phyloP scores from a whole-genome alignment of 2,113 vertebrate species.

The Anguilla rostrata region DNA sequence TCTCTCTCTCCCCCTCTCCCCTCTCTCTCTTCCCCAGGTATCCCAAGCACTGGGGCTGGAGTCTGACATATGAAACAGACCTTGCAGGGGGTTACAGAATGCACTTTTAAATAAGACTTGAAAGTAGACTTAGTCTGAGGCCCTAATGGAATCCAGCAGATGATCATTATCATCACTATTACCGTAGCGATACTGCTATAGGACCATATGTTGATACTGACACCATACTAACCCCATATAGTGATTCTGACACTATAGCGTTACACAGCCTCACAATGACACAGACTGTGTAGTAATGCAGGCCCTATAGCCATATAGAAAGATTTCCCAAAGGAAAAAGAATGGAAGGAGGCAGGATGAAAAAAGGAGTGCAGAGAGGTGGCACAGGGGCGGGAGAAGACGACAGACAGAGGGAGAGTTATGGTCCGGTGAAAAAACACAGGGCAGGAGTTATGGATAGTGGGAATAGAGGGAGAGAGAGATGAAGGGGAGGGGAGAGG shows the following conservation, averaged over 20 bases:
- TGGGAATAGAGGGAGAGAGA: conserved; percentile 17
- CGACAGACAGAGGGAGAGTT: conserved; percentile 21
- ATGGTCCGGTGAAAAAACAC: background rate
- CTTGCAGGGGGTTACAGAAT: too few relatives aligned
- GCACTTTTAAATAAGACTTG: too few relatives aligned
- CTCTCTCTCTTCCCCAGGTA: background rate
- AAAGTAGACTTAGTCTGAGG: too few relatives aligned
- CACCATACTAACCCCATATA: too few relatives aligned
- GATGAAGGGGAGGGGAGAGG: conserved; percentile 31
- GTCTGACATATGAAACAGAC: too few relatives aligned
- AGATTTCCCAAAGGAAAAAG: background rate
- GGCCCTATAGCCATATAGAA: background rate
- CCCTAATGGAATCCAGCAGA: too few relatives aligned
- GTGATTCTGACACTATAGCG: too few relatives aligned
- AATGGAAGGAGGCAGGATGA: background rate
- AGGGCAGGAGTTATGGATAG: background rate
- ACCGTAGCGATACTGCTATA: too few relatives aligned
- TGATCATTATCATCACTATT: too few relatives aligned
- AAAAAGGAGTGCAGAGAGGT: background rate
- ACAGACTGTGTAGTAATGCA: too few relatives aligned
- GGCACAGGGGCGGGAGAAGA: background rate
- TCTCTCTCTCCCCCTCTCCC: background rate
- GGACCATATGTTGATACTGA: too few relatives aligned
- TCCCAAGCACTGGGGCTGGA: background rate
- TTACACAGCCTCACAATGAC: too few relatives aligned